Percentiles rank a stretch among this genome's conserved stretches.
phyloP scores from a whole-genome alignment of 2,113 vertebrate species.

The Muntiacus muntjak region DNA sequence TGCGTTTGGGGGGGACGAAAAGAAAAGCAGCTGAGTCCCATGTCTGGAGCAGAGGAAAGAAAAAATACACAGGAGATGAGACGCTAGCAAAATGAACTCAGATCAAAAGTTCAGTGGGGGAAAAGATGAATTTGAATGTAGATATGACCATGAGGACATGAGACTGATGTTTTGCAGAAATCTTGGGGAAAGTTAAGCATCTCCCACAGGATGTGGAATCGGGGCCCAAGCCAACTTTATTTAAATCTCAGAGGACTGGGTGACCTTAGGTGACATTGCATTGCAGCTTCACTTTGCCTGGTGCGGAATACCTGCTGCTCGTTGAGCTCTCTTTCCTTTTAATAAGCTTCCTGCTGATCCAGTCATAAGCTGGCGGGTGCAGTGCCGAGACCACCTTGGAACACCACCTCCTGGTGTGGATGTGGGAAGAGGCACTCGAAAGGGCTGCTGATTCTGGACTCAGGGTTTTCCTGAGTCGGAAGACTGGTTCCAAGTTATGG shows the following conservation, averaged over 20 bases:
- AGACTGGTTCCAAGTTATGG: background rate
- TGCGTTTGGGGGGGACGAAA: background rate
- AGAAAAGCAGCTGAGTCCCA: background rate
- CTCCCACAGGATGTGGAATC: slow-evolving; percentile 18
- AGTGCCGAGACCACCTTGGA: background rate
- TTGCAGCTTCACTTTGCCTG: background rate
- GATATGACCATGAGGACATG: background rate
- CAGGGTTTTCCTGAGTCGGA: background rate
- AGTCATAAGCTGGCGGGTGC: background rate
- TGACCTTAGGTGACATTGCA: background rate
- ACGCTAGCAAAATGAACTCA: background rate
- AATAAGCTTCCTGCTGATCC: background rate
- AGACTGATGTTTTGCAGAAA: slow-evolving; percentile 31
- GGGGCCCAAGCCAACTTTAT: slow-evolving; percentile 22
- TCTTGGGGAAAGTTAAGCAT: background rate
- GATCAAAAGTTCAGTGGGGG: background rate
- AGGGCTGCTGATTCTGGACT: slow-evolving; percentile 11
- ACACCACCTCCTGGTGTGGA: background rate
- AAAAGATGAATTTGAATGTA: background rate
- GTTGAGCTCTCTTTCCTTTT: background rate
- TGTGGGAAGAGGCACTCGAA: slow-evolving; percentile 13
- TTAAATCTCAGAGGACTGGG: slow-evolving; percentile 4
- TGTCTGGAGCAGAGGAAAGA: background rate
- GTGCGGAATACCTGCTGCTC: background rate
- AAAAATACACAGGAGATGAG: background rate